Evolutionary conservation across 2,797 vertebrate species (phyloP).

Genomic region (Acanthiza pusilla): DNA sequence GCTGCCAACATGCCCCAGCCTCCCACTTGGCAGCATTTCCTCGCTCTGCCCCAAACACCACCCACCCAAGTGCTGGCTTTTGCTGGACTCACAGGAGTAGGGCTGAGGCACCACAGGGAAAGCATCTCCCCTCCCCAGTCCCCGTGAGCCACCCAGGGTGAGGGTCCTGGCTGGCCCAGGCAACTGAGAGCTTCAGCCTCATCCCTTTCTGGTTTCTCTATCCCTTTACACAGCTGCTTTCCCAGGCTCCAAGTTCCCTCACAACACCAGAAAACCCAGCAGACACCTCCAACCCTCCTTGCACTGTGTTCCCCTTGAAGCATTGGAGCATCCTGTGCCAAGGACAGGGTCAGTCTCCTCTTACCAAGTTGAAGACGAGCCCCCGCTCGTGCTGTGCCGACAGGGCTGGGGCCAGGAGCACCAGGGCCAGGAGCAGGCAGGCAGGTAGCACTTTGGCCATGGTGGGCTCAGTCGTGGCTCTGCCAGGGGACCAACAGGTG

Average conservation of each 20-base stretch:
- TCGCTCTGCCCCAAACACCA: background rate
- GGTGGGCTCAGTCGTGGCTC: background rate
- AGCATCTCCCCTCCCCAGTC: background rate
- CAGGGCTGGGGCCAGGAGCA: constrained; percentile 12
- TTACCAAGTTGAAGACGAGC: constrained; percentile 72
- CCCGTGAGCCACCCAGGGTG: background rate
- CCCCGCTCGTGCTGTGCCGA: background rate
- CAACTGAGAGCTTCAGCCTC: background rate
- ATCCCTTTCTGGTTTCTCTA: background rate
- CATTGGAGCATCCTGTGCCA: background rate
- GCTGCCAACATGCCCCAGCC: accelerated
- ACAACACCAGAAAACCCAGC: background rate
- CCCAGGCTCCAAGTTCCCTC: background rate
- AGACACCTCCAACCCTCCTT: background rate
- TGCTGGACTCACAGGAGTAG: accelerated
- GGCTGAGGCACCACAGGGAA: background rate
- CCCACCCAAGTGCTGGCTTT: accelerated
- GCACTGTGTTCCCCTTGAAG: accelerated
- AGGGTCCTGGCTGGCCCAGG: background rate
- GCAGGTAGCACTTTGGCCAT: background rate
- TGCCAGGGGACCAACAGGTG: accelerated
- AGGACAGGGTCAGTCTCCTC: background rate
- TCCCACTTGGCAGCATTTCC: background rate
- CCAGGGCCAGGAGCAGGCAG: constrained; percentile 2
- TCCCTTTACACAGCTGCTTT: background rate